Evolutionary conservation across 1,140 invertebrate species (phyloP).

Genomic region (Bombus affinis): DNA sequence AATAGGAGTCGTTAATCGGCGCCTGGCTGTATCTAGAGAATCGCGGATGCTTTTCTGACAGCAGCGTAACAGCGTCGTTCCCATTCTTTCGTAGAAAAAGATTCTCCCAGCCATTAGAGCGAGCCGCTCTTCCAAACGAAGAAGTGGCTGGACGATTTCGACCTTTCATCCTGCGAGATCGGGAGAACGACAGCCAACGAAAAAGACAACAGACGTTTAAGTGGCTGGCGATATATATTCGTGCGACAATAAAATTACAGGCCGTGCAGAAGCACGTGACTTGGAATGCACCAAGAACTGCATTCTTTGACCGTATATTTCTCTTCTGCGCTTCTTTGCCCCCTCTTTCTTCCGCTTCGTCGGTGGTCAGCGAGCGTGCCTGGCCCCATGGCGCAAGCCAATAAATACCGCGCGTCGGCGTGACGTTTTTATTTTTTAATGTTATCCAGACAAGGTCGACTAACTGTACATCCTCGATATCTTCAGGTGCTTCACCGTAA

Average conservation of each 20-base stretch:
- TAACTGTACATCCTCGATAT: constrained; percentile 75
- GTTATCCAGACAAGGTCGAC: constrained; percentile 77
- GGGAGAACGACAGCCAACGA: background rate
- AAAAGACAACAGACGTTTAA: constrained; percentile 8
- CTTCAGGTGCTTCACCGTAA: constrained; percentile 39
- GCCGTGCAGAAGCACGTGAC: constrained; percentile 34
- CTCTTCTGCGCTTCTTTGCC: constrained; percentile 15
- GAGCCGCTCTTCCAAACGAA: background rate
- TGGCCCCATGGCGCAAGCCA: constrained; percentile 59
- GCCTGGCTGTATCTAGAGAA: background rate
- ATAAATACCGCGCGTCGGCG: constrained; percentile 72
- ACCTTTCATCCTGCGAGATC: background rate
- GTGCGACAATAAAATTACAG: constrained; percentile 55
- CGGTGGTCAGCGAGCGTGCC: constrained; percentile 29
- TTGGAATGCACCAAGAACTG: constrained; percentile 42
- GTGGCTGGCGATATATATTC: constrained; percentile 45
- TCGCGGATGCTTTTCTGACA: background rate
- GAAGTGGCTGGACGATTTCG: background rate
- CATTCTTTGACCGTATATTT: constrained; percentile 31
- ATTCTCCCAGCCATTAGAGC: background rate
- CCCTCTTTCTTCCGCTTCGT: constrained; percentile 31
- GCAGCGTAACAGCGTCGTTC: background rate
- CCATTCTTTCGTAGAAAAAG: background rate
- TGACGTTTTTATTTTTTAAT: constrained; percentile 67
- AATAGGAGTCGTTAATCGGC: background rate